These are phyloP conservation scores for Melanotaenia duboulayi DNA, from an alignment of 2,113 vertebrate genomes.

Conservation along the genomic window DNA sequence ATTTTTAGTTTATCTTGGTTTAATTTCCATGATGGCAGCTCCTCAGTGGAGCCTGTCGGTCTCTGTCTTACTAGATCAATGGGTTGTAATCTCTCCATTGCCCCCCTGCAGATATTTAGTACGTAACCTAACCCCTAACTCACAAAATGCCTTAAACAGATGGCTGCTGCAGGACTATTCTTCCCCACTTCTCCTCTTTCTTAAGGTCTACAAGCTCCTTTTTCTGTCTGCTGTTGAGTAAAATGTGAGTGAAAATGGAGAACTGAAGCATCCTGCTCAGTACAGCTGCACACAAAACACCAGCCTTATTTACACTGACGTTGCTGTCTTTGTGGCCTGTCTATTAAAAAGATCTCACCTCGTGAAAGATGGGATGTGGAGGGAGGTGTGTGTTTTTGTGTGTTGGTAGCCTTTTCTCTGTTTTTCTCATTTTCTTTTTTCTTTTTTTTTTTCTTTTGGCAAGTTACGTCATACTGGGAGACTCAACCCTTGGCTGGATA, in stretches of 20 bases:
- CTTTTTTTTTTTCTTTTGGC: conserved; percentile 3
- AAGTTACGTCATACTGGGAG: conserved; percentile 37
- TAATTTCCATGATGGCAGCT: conserved; percentile 15
- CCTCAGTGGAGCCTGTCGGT: conserved; percentile 22
- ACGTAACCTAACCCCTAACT: conserved; percentile 59
- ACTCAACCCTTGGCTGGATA: conserved; percentile 30
- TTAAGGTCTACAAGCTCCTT: conserved; percentile 27
- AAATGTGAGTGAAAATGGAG: conserved; percentile 15
- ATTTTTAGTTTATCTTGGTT: conserved; percentile 3
- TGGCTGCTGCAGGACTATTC: conserved; percentile 52
- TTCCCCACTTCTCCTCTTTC: conserved; percentile 43
- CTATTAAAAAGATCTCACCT: conserved; percentile 58
- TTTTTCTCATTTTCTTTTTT: conserved; percentile 41
- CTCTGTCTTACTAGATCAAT: conserved; percentile 35
- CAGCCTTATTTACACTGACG: conserved; percentile 28
- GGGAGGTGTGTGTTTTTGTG: conserved; percentile 13
- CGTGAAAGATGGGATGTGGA: conserved; percentile 39
- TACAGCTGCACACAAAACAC: conserved; percentile 20
- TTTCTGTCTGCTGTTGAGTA: conserved; percentile 51
- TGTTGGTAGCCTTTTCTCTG: conserved; percentile 24
- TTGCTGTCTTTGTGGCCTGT: conserved; percentile 25
- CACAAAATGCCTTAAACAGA: conserved; percentile 65
- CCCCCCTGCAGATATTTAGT: conserved; percentile 39
- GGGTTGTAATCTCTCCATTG: conserved; percentile 42
- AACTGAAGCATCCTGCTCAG: conserved; percentile 31